These are phyloP conservation scores for Eustalomyia histrio DNA, from an alignment of 2,888 invertebrate genomes.

Conservation along the genomic window DNA sequence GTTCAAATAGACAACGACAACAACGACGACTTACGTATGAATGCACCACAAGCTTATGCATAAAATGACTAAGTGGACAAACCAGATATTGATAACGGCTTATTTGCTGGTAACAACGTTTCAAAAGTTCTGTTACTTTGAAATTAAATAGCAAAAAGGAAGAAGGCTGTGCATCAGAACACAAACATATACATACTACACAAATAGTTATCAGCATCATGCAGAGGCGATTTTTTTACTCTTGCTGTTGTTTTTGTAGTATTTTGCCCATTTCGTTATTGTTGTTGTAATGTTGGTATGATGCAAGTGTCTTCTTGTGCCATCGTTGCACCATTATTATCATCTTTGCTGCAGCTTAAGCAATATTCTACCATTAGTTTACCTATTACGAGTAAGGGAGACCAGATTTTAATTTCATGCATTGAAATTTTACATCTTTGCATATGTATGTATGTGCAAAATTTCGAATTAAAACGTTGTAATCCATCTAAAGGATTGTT, in stretches of 20 bases:
- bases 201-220: slow-evolving; percentile 59
- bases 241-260: slow-evolving; percentile 20
- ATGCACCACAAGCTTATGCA: slow-evolving; percentile 61
- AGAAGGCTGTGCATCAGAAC: slow-evolving; percentile 58
- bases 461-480: too few species aligned
- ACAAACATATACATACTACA: background rate
- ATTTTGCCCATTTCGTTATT: background rate
- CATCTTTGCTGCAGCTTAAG: slow-evolving; percentile 47
- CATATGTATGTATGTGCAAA: too few species aligned
- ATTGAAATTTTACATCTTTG: too few species aligned
- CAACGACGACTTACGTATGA: slow-evolving; percentile 56
- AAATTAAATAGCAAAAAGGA: slow-evolving; percentile 68
- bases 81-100: slow-evolving; percentile 79
- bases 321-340: slow-evolving; percentile 59
- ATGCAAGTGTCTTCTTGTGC: slow-evolving; percentile 63
- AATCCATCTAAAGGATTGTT: too few species aligned
- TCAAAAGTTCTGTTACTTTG: slow-evolving; percentile 74
- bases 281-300: slow-evolving; percentile 36
- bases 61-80: slow-evolving; percentile 75
- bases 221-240: slow-evolving; percentile 55
- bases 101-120: slow-evolving; percentile 69
- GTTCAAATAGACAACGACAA: background rate
- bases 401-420: slow-evolving; percentile 22
- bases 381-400: slow-evolving; percentile 37
- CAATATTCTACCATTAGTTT: slow-evolving; percentile 48